Conservation (phyloP, 2,113 vertebrate species). For the Heptranchias perlo region DNA sequence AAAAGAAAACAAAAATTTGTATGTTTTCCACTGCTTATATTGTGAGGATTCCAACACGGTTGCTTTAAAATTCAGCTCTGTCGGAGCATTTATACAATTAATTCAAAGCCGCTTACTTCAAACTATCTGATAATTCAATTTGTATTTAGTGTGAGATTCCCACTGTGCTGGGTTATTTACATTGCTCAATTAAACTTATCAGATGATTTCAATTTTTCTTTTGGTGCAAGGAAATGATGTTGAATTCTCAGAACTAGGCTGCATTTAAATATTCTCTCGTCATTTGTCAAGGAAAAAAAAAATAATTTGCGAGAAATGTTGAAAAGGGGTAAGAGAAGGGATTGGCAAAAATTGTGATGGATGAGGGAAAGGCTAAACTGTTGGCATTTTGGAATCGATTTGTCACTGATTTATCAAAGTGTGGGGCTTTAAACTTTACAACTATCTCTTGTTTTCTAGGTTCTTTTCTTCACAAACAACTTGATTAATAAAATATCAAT, state of each 20-base stretch:
- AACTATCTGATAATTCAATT: too few species aligned
- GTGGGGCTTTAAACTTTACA: too few species aligned
- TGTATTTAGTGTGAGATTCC: too few species aligned
- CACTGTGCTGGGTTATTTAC: too few species aligned
- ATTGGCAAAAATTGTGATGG: too few species aligned
- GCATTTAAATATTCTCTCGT: background rate
- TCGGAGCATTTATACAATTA: too few species aligned
- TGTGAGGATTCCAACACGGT: too few species aligned
- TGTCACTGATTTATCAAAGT: background rate
- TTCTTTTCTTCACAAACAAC: background rate
- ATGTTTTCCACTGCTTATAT: too few species aligned
- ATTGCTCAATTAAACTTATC: background rate
- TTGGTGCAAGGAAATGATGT: background rate
- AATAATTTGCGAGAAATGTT: background rate
- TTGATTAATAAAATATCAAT: slow-evolving; percentile 6
- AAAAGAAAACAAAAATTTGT: too few species aligned
- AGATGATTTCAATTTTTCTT: background rate
- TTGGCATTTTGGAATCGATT: background rate
- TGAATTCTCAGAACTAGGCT: background rate
- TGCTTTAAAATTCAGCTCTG: too few species aligned
- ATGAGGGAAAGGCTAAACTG: background rate
- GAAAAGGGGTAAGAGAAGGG: background rate
- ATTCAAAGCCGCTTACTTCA: too few species aligned
- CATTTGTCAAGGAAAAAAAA: background rate
- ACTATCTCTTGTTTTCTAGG: background rate